Percentiles rank a stretch among this genome's conserved stretches.
phyloP scores from a whole-genome alignment of 2,888 invertebrate genomes.

The Tyria jacobaeae region DNA sequence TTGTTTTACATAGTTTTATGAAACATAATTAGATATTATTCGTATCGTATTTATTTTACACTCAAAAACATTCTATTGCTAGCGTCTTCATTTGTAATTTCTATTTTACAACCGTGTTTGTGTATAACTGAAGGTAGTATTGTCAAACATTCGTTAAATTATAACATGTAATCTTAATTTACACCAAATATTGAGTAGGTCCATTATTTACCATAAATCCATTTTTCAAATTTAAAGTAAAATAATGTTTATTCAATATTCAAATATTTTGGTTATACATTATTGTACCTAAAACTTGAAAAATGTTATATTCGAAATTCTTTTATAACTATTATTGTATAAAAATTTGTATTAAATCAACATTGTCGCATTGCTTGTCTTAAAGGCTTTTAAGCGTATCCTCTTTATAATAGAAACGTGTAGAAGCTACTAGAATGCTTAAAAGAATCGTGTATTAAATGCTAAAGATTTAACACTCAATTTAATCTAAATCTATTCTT shows the following conservation, averaged over 20 bases:
- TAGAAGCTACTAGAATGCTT: not conserved
- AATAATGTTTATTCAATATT: not conserved
- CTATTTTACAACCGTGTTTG: not conserved
- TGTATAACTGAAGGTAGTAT: not conserved
- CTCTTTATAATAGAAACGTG: not conserved
- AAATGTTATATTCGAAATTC: no score
- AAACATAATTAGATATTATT: no score
- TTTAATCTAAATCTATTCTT: no score
- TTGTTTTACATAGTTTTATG: no score
- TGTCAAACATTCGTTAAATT: not conserved
- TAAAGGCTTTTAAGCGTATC: not conserved
- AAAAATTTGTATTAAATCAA: not conserved
- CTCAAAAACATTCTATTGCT: no score
- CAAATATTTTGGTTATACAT: no score
- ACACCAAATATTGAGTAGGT: constrained; percentile 14
- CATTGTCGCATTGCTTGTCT: not conserved
- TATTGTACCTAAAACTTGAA: no score
- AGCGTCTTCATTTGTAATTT: no score
- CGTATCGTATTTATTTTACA: no score
- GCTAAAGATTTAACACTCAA: no score
- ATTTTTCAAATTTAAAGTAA: not conserved
- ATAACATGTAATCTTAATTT: constrained; percentile 1
- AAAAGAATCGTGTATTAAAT: not conserved
- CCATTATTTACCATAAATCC: no score
- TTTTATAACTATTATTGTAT: no score